These are phyloP conservation scores for Lypha dubia DNA, from an alignment of 2,888 invertebrate genomes.

Conservation along the genomic window DNA sequence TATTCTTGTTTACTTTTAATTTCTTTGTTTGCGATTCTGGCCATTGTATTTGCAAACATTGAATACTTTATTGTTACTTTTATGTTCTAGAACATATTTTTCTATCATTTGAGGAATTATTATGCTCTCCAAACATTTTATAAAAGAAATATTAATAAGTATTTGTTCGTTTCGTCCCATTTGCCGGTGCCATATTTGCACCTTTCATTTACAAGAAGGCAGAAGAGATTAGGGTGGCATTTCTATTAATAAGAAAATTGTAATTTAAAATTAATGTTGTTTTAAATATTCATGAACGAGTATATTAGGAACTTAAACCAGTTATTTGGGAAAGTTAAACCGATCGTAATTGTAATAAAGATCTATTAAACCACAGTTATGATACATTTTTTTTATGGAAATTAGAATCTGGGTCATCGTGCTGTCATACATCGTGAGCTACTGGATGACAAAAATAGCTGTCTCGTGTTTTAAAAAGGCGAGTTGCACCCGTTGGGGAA, in stretches of 20 bases:
- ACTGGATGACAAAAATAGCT: too few species aligned
- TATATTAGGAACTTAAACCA: too few species aligned
- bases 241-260: not conserved
- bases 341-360: too few species aligned
- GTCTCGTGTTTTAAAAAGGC: too few species aligned
- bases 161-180: not conserved
- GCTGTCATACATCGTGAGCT: too few species aligned
- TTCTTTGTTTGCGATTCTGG: not conserved
- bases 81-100: not conserved
- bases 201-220: not conserved
- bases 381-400: too few species aligned
- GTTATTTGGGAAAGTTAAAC: too few species aligned
- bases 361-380: too few species aligned
- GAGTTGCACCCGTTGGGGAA: too few species aligned
- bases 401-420: too few species aligned
- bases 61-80: not conserved
- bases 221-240: not conserved
- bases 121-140: slow-evolving; percentile 37
- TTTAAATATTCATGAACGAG: too few species aligned
- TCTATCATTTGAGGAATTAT: slow-evolving; percentile 4
- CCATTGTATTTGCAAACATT: not conserved
- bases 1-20: slow-evolving; percentile 14
- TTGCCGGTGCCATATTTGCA: not conserved
- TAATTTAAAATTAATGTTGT: too few species aligned
- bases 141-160: slow-evolving; percentile 16